Evolutionary conservation across 2,113 vertebrate species (phyloP).

Genomic region (Rhadina sibilatrix): DNA sequence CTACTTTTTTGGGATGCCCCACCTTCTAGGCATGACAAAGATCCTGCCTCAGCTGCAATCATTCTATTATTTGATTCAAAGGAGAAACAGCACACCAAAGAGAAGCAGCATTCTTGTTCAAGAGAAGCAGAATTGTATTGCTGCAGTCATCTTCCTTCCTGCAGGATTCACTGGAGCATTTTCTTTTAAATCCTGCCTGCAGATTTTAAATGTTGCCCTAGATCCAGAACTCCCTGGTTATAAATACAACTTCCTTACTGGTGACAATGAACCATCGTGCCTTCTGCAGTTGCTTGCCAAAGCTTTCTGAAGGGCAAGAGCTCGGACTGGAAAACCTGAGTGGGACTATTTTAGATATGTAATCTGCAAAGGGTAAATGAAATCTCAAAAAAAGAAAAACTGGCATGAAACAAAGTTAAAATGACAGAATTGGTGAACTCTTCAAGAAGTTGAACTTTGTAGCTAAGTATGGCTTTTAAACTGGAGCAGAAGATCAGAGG

Average conservation of each 20-base stretch:
- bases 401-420: neutral
- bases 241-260: neutral
- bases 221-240: neutral
- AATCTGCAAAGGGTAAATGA: neutral
- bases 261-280: neutral
- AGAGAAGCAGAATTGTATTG: neutral
- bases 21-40: neutral
- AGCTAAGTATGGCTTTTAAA: neutral
- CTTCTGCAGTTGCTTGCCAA: neutral
- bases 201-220: neutral
- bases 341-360: neutral
- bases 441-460: neutral
- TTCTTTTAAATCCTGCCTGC: neutral
- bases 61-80: neutral
- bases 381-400: neutral
- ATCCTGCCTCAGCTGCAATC: neutral
- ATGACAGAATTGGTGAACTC: neutral
- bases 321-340: neutral
- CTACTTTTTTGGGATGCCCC: neutral
- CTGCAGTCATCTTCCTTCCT: neutral
- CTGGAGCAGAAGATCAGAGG: neutral
- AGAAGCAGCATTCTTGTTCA: neutral
- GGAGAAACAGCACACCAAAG: neutral
- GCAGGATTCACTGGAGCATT: neutral
- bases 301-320: neutral